Base-by-base conservation (phyloP, 2,888 invertebrate genomes). In the Anagyrus pseudococci region DNA sequence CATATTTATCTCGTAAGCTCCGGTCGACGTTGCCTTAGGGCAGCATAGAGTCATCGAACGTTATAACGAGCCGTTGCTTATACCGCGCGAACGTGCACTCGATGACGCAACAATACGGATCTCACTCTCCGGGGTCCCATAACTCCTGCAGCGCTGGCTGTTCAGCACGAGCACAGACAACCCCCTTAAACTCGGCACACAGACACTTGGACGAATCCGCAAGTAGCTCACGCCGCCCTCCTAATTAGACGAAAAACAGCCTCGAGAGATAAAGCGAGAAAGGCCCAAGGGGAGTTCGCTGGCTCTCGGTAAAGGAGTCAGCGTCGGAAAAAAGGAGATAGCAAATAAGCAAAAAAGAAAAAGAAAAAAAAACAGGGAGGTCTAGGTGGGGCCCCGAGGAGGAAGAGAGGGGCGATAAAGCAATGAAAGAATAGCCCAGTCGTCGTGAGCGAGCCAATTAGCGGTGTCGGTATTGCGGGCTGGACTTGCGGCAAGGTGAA, bases 231-330 rank as follows among this genome's bases (percentile, higher is more conserved):
- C 10, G 17, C 4, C 17, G 13, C n/a, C 48, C 19, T n/a, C 22
- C 44, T 47, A 56, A 56, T 56, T 56, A 56, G 47, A 23, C n/a
- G 3, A 17, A 29, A 44, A 44, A 33, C 29, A 44, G 15, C 15
- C 29, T 10, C 29, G 29, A 29, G 29, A 29, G 29, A 29, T 29
- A 29, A 29, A 29, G 10, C 29, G 29, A 29, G 29, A 29, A 29
- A 29, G 29, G 10, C 10, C 29, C n/a, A n/a, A n/a, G n/a, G n/a
- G 29, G 6, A 10, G 10, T 10, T 29, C 29, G 29, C 41, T 6
- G 17, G 41, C 41, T 41, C n/a, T n/a, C n/a, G n/a, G n/a, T n/a
- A n/a, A n/a, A n/a, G n/a, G n/a, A n/a, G n/a, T n/a, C n/a, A n/a
- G n/a, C n/a, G n/a, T n/a, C n/a, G n/a, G n/a, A n/a, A n/a, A n/a